Base-by-base conservation (phyloP, 2,113 vertebrate species). In the Canis aureus region DNA sequence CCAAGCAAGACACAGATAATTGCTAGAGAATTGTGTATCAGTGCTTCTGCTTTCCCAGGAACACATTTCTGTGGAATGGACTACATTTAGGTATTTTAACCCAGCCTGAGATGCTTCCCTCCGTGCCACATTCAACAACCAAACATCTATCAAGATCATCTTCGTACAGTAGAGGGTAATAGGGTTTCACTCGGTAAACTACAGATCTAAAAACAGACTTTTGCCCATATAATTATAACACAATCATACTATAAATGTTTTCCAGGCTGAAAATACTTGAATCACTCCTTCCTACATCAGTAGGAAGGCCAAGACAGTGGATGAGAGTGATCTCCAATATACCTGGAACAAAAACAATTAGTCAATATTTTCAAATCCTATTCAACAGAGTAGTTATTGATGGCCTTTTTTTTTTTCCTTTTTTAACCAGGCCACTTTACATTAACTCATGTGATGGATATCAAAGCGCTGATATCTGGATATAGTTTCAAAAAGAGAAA, bases 401-500 rank as follows among this genome's bases (percentile, higher is more conserved):
- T 86, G 27, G 6, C 4, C 16, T 35, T 59, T 78, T 25, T 79
- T 74, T 67, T 84, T 29, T 64, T 59, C 85, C 27, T 94, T 6
- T 86, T 93, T 85, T 93, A 83, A 35, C 32, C 11, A 88, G 23
- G 15, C 1, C 35, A 89, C 43, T 29, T 87, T 92, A 82, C 71
- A 85, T 81, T 81, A 79, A 94, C 8, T 96, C 38, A 27, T 38
- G 12, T 82, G 32, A 10, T 57, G 23, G 4, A 86, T 88, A 78
- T 88, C 82, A 89, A 71, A 91, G 38, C 38, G 81, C 15, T 64
- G 29, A 84, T 78, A 53, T 69, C 9, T 81, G 2, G 51, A 73
- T 86, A 89, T 64, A 20, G 17, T 59, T 88, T 97, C 53, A 91
- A 53, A 94, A 59, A 89, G 7, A 89, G 57, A 93, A 93, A 86